phyloP scores from a whole-genome alignment of 2,797 vertebrate species.

The Clarias laeviceps region DNA sequence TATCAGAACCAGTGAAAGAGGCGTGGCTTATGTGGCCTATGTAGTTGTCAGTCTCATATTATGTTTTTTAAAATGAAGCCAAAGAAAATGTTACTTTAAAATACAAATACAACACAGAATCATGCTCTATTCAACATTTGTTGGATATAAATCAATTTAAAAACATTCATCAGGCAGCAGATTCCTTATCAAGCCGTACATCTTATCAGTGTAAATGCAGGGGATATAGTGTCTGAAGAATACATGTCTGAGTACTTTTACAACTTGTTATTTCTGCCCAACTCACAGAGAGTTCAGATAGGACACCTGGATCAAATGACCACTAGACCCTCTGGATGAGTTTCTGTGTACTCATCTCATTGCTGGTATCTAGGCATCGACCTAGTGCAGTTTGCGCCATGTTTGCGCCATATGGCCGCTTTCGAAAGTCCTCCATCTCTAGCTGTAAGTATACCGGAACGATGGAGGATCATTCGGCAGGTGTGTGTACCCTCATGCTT shows the following conservation, averaged over 20 bases:
- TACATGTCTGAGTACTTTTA: neutral
- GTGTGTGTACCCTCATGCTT: constrained; percentile 3
- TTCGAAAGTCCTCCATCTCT: neutral
- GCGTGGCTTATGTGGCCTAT: neutral
- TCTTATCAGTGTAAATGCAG: neutral
- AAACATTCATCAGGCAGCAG: neutral
- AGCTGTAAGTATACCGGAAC: neutral
- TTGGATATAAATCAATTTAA: neutral
- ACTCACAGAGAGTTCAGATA: neutral
- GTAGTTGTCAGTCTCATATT: neutral
- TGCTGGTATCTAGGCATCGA: constrained; percentile 35
- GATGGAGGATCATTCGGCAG: constrained; percentile 38
- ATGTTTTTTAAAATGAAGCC: neutral
- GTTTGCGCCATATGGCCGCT: constrained; percentile 29
- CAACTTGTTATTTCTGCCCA: neutral
- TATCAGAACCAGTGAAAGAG: neutral
- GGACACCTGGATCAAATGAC: constrained; percentile 17
- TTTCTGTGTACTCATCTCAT: constrained; percentile 27
- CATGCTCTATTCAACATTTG: neutral
- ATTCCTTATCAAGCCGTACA: neutral
- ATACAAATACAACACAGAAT: neutral
- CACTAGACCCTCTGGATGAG: neutral
- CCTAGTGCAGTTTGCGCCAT: constrained; percentile 27
- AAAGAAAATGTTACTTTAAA: neutral
- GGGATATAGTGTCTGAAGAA: no score